Conservation (phyloP, 2,888 invertebrate genomes). For the Thymelicus acteon region DNA sequence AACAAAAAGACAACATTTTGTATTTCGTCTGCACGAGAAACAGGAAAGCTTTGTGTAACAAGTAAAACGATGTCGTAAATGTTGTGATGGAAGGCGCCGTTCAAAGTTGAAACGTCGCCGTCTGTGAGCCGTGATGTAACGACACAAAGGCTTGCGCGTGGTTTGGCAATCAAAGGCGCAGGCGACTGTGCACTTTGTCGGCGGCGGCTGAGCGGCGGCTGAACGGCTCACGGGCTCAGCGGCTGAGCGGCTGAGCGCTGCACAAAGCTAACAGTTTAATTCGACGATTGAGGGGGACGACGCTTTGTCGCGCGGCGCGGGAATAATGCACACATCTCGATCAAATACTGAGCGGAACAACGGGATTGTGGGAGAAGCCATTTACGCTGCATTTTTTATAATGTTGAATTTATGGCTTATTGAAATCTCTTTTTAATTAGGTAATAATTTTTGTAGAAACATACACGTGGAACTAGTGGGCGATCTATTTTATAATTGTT, state of each 20-base stretch:
- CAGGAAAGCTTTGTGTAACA: neutral
- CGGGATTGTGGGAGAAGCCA: neutral
- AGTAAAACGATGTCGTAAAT: conserved; percentile 13
- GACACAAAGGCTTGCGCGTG: conserved; percentile 13
- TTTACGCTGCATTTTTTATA: too few relatives aligned
- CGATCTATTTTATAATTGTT: too few relatives aligned
- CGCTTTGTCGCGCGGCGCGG: conserved; percentile 4
- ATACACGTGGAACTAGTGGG: too few relatives aligned
- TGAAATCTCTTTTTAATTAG: too few relatives aligned
- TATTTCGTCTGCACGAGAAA: neutral
- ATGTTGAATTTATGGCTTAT: too few relatives aligned
- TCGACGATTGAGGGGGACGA: conserved; percentile 16
- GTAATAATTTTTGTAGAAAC: too few relatives aligned
- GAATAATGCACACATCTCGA: conserved; percentile 22
- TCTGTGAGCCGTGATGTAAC: conserved; percentile 1
- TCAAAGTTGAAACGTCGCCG: conserved; percentile 11
- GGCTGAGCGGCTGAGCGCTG: neutral
- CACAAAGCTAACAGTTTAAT: conserved; percentile 30
- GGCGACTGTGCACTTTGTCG: conserved; percentile 14
- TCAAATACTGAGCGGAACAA: neutral
- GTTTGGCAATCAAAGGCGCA: conserved; percentile 19
- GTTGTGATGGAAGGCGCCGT: conserved; percentile 6
- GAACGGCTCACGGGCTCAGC: neutral
- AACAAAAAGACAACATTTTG: neutral
- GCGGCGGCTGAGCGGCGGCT: conserved; percentile 1